Evolutionary conservation across 2,113 vertebrate species (phyloP).

Genomic region (Excalfactoria chinensis): DNA sequence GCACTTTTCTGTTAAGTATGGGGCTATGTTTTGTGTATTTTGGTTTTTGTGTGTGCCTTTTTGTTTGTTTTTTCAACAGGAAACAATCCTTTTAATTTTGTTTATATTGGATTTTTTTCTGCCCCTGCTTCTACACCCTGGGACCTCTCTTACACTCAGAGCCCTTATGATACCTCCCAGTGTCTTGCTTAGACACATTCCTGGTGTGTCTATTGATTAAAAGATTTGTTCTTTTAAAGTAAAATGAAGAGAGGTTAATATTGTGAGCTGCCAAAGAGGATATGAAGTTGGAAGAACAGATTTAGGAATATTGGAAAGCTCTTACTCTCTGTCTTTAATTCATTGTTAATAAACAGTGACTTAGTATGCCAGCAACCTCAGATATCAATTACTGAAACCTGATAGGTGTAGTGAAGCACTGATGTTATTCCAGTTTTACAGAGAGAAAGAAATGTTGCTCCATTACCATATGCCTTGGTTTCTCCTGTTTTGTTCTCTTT

Average conservation of each 20-base stretch:
- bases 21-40: not conserved
- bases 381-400: not conserved
- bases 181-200: not conserved
- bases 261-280: not conserved
- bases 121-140: not conserved
- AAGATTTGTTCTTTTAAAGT: not conserved
- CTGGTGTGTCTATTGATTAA: not conserved
- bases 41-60: not conserved
- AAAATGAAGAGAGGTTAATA: not conserved
- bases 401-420: not conserved
- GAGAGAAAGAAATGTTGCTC: not conserved
- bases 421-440: not conserved
- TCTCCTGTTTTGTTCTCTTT: not conserved
- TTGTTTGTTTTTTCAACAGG: not conserved
- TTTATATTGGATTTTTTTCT: not conserved
- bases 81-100: not conserved
- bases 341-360: not conserved
- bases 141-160: not conserved
- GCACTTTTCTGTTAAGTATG: not conserved
- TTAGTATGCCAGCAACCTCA: not conserved
- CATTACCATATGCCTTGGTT: not conserved
- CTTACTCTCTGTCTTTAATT: not conserved
- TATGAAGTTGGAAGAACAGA: not conserved
- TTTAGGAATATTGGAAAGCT: not conserved
- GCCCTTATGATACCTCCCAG: not conserved